A percentile compares a stretch with the other conserved stretches of the same genome.
Conservation (phyloP, 1,140 invertebrate genomes). For the Lepidurus packardi region DNA sequence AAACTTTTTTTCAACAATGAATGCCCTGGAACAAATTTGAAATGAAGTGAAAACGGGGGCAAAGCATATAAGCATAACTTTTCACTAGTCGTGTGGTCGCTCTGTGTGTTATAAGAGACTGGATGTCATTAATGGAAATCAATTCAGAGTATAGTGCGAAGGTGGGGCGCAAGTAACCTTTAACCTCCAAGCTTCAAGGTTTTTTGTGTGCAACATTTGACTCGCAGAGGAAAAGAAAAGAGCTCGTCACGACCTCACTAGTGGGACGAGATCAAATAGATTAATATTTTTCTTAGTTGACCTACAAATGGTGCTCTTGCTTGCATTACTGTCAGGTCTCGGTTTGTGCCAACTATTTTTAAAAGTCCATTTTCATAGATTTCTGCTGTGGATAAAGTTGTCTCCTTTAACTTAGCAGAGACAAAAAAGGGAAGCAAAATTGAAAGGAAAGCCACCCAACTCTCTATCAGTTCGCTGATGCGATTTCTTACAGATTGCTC, state of each 20-base stretch:
- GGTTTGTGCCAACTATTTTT: background rate
- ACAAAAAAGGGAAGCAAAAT: background rate
- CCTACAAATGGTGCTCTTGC: background rate
- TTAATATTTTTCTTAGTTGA: background rate
- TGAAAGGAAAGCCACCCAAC: constrained; percentile 15
- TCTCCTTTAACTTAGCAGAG: background rate
- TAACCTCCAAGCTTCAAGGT: background rate
- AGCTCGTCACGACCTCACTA: background rate
- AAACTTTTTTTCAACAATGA: background rate
- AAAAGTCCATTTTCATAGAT: background rate
- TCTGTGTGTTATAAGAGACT: background rate
- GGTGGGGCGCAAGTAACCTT: constrained; percentile 13
- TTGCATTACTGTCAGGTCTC: background rate
- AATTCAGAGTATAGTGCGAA: constrained; percentile 13
- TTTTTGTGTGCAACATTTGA: background rate
- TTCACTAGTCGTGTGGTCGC: background rate
- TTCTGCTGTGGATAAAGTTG: background rate
- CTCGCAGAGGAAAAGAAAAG: background rate
- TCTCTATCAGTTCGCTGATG: background rate
- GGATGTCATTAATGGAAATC: constrained; percentile 22
- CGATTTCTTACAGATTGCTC: background rate
- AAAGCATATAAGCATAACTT: background rate
- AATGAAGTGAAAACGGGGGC: constrained; percentile 6
- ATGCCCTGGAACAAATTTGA: background rate
- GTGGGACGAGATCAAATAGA: background rate